A percentile compares a stretch with the other conserved stretches of the same genome.
Conservation (phyloP, 2,888 invertebrate species). For the Dolichopus griseipennis region DNA sequence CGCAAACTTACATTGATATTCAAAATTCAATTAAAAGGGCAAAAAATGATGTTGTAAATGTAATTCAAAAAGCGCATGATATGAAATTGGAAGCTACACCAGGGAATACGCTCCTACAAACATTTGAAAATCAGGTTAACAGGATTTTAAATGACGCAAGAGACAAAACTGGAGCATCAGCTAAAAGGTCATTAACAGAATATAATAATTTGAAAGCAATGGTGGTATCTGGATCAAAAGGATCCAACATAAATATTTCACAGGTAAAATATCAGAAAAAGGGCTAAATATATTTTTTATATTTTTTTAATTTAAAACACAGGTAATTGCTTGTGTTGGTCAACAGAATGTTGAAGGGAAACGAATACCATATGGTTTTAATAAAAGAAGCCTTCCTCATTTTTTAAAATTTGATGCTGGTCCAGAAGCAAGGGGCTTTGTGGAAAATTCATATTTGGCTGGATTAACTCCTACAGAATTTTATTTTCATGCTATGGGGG, state of each 20-base stretch:
- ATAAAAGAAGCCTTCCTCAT: conserved; percentile 64
- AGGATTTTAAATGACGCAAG: conserved; percentile 96
- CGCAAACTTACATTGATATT: conserved; percentile 90
- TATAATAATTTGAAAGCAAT: conserved; percentile 97
- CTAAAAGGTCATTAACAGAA: conserved; percentile 93
- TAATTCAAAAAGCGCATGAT: conserved; percentile 84
- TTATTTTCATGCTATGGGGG: conserved; percentile 99
- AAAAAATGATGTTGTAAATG: conserved; percentile 95
- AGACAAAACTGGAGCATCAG: conserved; percentile 96
- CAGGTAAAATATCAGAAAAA: conserved; percentile 46
- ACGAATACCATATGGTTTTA: conserved; percentile 96
- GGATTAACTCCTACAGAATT: conserved; percentile 96
- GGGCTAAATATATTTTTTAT: neutral
- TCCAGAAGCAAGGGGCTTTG: conserved; percentile 95
- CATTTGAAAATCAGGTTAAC: conserved; percentile 97
- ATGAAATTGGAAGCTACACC: conserved; percentile 96
- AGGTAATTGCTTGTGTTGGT: conserved; percentile 93
- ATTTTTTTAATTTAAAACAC: conserved; percentile 35
- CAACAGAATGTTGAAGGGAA: conserved; percentile 99
- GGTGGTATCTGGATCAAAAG: conserved; percentile 97
- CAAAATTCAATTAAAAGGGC: conserved; percentile 93
- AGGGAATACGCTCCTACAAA: conserved; percentile 93
- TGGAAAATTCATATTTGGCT: conserved; percentile 96
- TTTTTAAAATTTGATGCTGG: conserved; percentile 64
- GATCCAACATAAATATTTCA: conserved; percentile 97